Evolutionary conservation across 2,113 vertebrate genomes (phyloP).

Genomic region (Myocastor coypus): DNA sequence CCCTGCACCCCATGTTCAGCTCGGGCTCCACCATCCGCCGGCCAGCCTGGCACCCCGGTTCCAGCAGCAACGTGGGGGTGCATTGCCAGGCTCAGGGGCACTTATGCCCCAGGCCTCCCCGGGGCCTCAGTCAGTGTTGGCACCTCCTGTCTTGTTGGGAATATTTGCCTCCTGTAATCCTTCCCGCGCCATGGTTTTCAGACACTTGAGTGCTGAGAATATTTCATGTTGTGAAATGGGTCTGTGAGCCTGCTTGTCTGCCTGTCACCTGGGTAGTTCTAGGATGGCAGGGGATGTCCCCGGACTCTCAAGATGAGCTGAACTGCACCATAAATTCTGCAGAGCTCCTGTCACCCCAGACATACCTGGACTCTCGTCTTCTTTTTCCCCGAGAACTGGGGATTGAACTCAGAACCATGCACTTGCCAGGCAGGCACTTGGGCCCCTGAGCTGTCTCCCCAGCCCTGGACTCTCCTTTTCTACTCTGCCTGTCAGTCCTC

Average conservation of each 20-base stretch:
- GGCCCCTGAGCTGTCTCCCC: too few species aligned
- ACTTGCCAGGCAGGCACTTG: too few species aligned
- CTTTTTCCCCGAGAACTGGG: too few species aligned
- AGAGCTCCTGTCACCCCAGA: rapidly evolving
- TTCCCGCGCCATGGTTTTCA: neutral
- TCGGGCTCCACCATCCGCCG: rapidly evolving
- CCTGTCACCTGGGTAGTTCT: too few species aligned
- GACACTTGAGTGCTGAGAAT: too few species aligned
- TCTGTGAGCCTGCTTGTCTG: neutral
- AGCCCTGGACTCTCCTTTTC: too few species aligned
- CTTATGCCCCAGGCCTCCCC: neutral
- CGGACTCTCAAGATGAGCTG: neutral
- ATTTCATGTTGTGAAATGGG: neutral
- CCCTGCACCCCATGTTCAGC: neutral
- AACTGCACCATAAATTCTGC: rapidly evolving
- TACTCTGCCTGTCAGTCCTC: neutral
- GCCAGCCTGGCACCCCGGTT: neutral
- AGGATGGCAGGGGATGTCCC: too few species aligned
- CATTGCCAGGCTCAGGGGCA: neutral
- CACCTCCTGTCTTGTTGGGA: rapidly evolving
- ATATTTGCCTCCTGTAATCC: neutral
- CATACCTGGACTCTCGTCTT: rapidly evolving
- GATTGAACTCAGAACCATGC: too few species aligned
- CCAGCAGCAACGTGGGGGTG: neutral
- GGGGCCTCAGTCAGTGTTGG: rapidly evolving